phyloP scores from a whole-genome alignment of 2,113 vertebrate species.

The Andinoacara biseriatus region DNA sequence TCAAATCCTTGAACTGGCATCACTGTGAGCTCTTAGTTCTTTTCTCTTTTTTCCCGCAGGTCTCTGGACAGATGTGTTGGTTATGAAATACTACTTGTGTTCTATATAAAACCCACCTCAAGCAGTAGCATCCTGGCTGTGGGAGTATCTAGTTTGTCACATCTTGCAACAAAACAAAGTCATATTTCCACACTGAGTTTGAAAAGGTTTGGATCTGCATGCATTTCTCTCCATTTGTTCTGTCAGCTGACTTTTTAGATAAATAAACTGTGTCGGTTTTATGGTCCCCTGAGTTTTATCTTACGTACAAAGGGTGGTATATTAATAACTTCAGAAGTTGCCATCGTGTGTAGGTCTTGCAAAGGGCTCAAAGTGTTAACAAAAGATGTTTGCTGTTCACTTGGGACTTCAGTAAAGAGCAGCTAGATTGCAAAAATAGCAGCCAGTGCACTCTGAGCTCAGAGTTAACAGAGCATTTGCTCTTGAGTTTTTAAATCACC shows the following conservation, averaged over 20 bases:
- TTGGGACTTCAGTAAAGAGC: slow-evolving; percentile 37
- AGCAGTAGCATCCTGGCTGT: neutral
- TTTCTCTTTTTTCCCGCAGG: neutral
- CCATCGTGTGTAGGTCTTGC: slow-evolving; percentile 22
- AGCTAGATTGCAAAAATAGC: slow-evolving; percentile 37
- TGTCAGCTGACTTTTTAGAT: slow-evolving; percentile 43
- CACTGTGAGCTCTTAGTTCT: too few species aligned
- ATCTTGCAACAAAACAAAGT: neutral
- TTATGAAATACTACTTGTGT: neutral
- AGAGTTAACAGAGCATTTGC: neutral
- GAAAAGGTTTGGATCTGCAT: slow-evolving; percentile 15
- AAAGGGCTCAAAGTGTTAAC: slow-evolving; percentile 42
- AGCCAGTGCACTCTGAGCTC: slow-evolving; percentile 9
- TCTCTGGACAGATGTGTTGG: neutral
- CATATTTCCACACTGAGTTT: slow-evolving; percentile 5
- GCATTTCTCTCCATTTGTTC: slow-evolving; percentile 21
- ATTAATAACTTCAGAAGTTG: slow-evolving; percentile 41
- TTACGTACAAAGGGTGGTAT: slow-evolving; percentile 44
- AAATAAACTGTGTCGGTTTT: slow-evolving; percentile 37
- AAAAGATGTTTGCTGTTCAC: slow-evolving; percentile 41
- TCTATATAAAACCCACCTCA: neutral
- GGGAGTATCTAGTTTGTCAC: neutral
- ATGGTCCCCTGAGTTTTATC: slow-evolving; percentile 38
- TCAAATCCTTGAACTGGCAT: too few species aligned
- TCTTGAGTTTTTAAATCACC: slow-evolving; percentile 34